Conservation (phyloP, 2,797 vertebrate genomes). For the Ptychobarbus kaznakovi region DNA sequence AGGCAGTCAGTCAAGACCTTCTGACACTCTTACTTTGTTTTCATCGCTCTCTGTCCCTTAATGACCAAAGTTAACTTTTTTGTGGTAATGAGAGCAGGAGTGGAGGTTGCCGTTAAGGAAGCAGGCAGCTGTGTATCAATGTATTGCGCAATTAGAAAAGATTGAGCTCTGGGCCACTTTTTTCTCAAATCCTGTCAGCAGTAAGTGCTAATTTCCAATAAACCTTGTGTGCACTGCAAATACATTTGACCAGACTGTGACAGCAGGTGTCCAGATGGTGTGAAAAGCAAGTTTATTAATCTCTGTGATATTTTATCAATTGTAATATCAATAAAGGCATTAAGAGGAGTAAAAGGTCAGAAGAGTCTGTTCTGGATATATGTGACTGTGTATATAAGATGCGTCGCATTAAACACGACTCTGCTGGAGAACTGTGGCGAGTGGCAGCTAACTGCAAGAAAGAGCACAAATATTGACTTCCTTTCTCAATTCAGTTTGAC, state of each 20-base stretch:
- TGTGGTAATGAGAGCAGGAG: background rate
- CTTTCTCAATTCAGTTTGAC: slow-evolving; percentile 62
- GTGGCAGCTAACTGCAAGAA: slow-evolving; percentile 72
- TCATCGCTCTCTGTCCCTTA: background rate
- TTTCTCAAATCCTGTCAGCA: slow-evolving; percentile 12
- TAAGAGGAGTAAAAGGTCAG: slow-evolving; percentile 29
- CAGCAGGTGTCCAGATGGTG: background rate
- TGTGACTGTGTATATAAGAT: slow-evolving; percentile 49
- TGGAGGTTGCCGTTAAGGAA: background rate
- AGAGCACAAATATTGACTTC: slow-evolving; percentile 80
- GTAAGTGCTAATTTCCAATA: slow-evolving; percentile 30
- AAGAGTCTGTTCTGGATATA: slow-evolving; percentile 14
- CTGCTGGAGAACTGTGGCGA: slow-evolving; percentile 62
- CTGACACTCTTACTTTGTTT: slow-evolving; percentile 7
- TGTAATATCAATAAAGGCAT: slow-evolving; percentile 21
- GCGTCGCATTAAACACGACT: slow-evolving; percentile 59
- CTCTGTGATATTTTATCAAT: slow-evolving; percentile 16
- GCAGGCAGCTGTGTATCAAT: slow-evolving; percentile 41
- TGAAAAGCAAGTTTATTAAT: slow-evolving; percentile 21
- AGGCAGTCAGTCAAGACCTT: slow-evolving; percentile 35
- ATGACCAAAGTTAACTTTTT: slow-evolving; percentile 32
- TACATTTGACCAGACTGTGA: slow-evolving; percentile 24
- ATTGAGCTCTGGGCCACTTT: slow-evolving; percentile 52
- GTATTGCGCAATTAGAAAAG: slow-evolving; percentile 49
- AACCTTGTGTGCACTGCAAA: slow-evolving; percentile 30